Evolutionary conservation across 2,888 invertebrate species (phyloP), one percentile per base, ranked within the genome.

Genomic region (Chaetoderma sp.): DNA sequence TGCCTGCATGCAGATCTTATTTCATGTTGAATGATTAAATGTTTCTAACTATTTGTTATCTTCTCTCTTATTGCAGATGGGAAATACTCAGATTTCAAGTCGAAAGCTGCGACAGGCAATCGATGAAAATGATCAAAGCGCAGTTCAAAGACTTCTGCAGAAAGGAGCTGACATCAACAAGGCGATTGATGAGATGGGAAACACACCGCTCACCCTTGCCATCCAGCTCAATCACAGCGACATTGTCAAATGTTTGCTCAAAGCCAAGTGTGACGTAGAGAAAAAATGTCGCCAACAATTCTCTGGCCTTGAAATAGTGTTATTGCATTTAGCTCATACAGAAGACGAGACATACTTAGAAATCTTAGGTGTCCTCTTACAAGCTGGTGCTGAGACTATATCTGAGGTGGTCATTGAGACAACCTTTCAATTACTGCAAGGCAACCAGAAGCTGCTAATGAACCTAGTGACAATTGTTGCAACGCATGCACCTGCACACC

Each of bases 281-380:
- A 25, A 33, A 21, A 28, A 33, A 30, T 18, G 52, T 33, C 28
- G 52, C 3, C 52, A 28, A 2, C 52, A 52, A 33, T 52, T 52
- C 52, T 52, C 52, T 13, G 52, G 32, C 32, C 32, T 52, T 30
- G 52, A 52, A 52, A 52, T 52, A n/a, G 52, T 52, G 2, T 33
- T 52, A 16, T n/a, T 52, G 4, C 28, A 52, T 10, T 30, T 52
- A 33, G 52, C 52, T 1, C 52, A 52, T 21, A 52, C 52, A 2
- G 30, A 52, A 8, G 23, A 52, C 32, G 32, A 18, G 8, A 21
- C 52, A 10, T 52, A 30, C 23, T 21, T 52, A 33, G 52, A 52
- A 16, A 52, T 52, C 2, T 28, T 52, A 21, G 13, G 52, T 3
- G 32, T 52, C 13, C 23, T 52, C 32, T 33, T 52, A 30, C 28